Evolutionary conservation across 2,888 invertebrate species (phyloP).

Genomic region (Athripsodes cinereus): DNA sequence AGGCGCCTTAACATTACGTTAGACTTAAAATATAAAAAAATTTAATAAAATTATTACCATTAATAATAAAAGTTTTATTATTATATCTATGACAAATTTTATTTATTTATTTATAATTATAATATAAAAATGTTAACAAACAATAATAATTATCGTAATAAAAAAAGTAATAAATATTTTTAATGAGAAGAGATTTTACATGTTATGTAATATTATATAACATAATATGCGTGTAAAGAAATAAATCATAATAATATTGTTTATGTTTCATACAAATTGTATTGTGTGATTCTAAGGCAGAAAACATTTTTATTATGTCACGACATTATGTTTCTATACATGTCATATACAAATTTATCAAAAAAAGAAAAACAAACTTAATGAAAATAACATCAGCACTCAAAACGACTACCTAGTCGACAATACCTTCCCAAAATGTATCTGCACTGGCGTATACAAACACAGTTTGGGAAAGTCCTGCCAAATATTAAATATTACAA

Average conservation of each 20-base stretch:
- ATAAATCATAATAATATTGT: too few relatives aligned
- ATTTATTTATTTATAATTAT: background rate
- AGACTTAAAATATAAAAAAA: background rate
- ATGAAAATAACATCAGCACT: background rate
- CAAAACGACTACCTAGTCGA: background rate
- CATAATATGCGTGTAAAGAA: too few relatives aligned
- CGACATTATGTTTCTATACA: background rate
- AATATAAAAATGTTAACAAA: slow-evolving; percentile 2
- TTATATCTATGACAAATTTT: background rate
- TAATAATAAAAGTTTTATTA: background rate
- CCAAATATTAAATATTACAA: background rate
- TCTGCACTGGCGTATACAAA: background rate
- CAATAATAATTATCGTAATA: background rate
- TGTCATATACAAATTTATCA: background rate
- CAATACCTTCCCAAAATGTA: background rate
- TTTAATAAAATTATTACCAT: background rate
- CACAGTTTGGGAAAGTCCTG: background rate
- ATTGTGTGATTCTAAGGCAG: too few relatives aligned
- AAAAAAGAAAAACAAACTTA: background rate
- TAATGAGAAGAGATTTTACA: background rate
- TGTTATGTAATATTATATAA: too few relatives aligned
- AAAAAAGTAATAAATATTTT: background rate
- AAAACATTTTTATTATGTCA: too few relatives aligned
- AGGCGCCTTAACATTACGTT: background rate
- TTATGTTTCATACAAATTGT: too few relatives aligned